These are phyloP conservation scores for Herminia tarsipennalis DNA, from an alignment of 2,888 invertebrate species.

Conservation along the genomic window DNA sequence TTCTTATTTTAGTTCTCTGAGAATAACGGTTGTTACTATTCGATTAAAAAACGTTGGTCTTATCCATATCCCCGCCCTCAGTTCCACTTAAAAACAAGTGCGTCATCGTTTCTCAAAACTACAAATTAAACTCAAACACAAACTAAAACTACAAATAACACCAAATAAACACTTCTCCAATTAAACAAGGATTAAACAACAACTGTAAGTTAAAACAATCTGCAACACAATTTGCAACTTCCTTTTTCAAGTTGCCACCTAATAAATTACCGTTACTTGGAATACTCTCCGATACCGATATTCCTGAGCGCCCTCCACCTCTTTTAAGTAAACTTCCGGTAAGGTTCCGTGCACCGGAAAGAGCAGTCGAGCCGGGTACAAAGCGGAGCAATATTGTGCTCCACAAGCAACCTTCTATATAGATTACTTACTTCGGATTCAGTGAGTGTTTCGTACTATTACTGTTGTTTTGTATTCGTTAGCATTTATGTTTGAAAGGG, in stretches of 20 bases:
- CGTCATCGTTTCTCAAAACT: too few relatives aligned
- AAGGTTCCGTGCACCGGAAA: slow-evolving; percentile 50
- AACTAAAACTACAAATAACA: too few relatives aligned
- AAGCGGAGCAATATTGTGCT: slow-evolving; percentile 43
- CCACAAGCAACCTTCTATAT: slow-evolving; percentile 18
- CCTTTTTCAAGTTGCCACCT: slow-evolving; percentile 1
- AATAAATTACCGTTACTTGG: slow-evolving; percentile 25
- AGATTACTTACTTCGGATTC: slow-evolving; percentile 14
- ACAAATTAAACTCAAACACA: too few relatives aligned
- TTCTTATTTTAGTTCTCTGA: too few relatives aligned
- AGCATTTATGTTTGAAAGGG: background rate
- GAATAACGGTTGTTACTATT: too few relatives aligned
- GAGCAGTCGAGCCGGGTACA: slow-evolving; percentile 40
- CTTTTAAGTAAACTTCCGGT: slow-evolving; percentile 60
- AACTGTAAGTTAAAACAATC: background rate
- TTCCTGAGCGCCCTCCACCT: slow-evolving; percentile 38
- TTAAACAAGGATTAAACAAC: background rate
- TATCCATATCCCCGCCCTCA: too few relatives aligned
- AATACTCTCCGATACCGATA: slow-evolving; percentile 31
- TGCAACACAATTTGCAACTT: background rate
- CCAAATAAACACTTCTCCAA: background rate
- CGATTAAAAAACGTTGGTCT: too few relatives aligned
- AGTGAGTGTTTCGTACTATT: slow-evolving; percentile 1
- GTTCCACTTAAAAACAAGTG: too few relatives aligned
- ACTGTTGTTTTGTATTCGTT: background rate